These are phyloP conservation scores for Scytalopus superciliaris DNA, from an alignment of 2,113 vertebrate species.

Conservation along the genomic window DNA sequence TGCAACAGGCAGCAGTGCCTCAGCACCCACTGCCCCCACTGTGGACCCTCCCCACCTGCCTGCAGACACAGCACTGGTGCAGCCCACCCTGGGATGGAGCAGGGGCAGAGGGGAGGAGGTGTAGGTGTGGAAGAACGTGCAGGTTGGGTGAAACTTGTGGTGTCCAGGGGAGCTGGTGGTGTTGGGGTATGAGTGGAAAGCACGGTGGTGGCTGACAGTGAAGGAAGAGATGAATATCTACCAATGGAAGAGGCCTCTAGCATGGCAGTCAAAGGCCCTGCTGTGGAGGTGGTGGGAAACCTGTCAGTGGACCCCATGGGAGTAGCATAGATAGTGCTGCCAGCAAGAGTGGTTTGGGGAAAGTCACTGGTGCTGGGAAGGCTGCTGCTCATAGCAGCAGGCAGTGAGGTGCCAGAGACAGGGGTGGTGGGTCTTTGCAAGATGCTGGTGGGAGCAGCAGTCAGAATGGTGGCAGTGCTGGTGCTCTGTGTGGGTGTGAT, in stretches of 20 bases:
- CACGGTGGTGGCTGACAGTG: rapidly evolving
- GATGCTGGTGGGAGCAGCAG: background rate
- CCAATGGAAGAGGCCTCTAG: background rate
- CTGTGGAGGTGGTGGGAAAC: background rate
- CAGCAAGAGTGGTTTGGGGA: background rate
- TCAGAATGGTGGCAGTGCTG: rapidly evolving
- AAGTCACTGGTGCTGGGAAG: background rate
- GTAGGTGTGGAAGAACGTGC: background rate
- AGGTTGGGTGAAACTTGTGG: background rate
- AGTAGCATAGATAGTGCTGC: background rate
- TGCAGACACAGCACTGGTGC: rapidly evolving
- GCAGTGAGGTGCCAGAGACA: background rate
- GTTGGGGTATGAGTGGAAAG: background rate
- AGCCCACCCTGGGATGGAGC: background rate
- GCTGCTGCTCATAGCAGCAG: background rate
- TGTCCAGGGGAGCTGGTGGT: background rate
- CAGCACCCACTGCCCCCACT: slow-evolving; percentile 2
- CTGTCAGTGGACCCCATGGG: rapidly evolving
- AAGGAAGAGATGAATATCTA: background rate
- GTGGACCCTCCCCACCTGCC: background rate
- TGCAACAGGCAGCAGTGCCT: slow-evolving; percentile 27
- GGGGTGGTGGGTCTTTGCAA: background rate
- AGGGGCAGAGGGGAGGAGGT: background rate
- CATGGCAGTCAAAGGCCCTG: background rate
- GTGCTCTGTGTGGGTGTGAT: background rate